Evolutionary conservation across 2,797 vertebrate species (phyloP), one percentile per base, ranked within the genome.

Genomic region (Sciaenops ocellatus): DNA sequence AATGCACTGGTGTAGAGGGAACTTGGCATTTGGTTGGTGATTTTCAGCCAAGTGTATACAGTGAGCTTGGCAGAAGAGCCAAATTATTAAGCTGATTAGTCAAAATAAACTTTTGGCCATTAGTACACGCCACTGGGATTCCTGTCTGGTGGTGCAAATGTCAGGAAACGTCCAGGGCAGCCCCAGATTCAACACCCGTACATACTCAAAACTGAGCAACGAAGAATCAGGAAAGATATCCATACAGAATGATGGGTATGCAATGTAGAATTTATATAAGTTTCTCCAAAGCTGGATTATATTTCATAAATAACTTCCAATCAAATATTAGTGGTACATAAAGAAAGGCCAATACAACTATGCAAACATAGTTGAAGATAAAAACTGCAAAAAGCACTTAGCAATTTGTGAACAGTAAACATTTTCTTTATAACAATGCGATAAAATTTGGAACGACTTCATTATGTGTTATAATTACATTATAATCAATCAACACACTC

Each of bases 211-310:
- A 38, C 34, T 9, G 34, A 38, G 34, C 34, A 38, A 9, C 9
- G 34, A 38, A 38, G 34, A 9, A 8, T 38, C 8, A 38, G 34
- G 34, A 38, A 38, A 38, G 34, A 38, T 38, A 38, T 38, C 34
- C 34, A 38, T 38, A 8, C 34, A 38, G 17, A 66, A 50, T 26
- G 28, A 48, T 50, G 42, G n/a, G 15, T 28, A 22, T 66, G 64
- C 24, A 34, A 18, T 0, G 3, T 11, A 24, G 6, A n/a, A 3
- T 61, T 61, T 41, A 6, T 38, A 17, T 15, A 56, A 16, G 51
- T 7, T 66, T 66, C 30, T 63, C 26, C 66, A 60, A 11, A 46
- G 56, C 56, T 30, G 3, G n/a, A 46, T 64, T 26, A 48, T 59
- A 28, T 50, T 64, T 1, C 7, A 34, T 34, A 30, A 30, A 34